A percentile compares a stretch with the other conserved stretches of the same genome.
phyloP scores from a whole-genome alignment of 1,140 invertebrate species.

The Cydia strobilella region DNA sequence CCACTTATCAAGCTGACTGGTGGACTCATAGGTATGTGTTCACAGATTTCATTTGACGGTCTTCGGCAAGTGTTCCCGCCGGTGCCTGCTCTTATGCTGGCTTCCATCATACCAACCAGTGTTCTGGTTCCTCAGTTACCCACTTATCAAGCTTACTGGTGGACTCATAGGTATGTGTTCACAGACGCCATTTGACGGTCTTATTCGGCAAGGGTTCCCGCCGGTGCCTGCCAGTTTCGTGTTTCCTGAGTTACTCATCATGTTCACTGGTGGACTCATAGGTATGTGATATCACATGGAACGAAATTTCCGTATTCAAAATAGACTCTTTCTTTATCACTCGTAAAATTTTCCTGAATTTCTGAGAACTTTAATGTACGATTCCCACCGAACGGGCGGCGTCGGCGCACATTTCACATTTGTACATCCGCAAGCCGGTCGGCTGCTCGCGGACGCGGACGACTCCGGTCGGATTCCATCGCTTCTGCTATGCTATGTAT shows the following conservation, averaged over 20 bases:
- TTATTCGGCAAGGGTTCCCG: conserved; percentile 86
- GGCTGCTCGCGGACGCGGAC: too few species aligned
- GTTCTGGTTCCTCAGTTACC: conserved; percentile 64
- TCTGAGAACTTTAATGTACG: too few species aligned
- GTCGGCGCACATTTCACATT: too few species aligned
- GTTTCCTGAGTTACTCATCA: conserved; percentile 60
- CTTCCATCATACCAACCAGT: conserved; percentile 72
- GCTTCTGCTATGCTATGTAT: too few species aligned
- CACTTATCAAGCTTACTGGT: conserved; percentile 80
- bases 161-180: too few species aligned
- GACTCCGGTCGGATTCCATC: too few species aligned
- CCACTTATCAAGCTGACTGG: conserved; percentile 80
- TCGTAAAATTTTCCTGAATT: too few species aligned
- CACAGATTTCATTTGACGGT: conserved; percentile 85
- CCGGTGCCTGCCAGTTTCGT: conserved; percentile 81
- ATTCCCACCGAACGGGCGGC: too few species aligned
- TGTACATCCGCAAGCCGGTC: too few species aligned
- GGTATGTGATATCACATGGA: conserved; percentile 79
- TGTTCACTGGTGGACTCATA: conserved; percentile 81
- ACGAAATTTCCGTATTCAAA: too few species aligned
- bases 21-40: conserved; percentile 79
- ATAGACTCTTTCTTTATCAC: too few species aligned
- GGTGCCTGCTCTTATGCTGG: conserved; percentile 81
- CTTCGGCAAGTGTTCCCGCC: conserved; percentile 86
- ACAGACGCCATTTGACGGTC: conserved; percentile 85